Evolutionary conservation across 2,888 invertebrate genomes (phyloP), one percentile per base, ranked within the genome.

Genomic region (Lacanobia wlatinum): DNA sequence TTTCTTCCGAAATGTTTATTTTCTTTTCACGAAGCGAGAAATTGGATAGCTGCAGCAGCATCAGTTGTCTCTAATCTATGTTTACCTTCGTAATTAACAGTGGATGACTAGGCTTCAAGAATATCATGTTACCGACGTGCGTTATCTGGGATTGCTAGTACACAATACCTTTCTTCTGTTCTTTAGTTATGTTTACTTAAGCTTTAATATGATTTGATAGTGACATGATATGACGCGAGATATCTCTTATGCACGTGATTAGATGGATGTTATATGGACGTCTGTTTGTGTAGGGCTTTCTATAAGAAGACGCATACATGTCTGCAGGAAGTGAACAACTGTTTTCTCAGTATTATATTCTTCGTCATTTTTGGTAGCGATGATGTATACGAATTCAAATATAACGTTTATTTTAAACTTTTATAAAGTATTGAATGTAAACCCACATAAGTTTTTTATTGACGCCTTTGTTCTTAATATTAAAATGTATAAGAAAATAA

Each of bases 101-200:
- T 91, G 87, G 87, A 90, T 89, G 90, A 90, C 87, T 86, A 81
- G 88, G 90, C 88, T 89, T 92, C 92, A 93, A 93, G 84, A 87
- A 88, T 95, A 94, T 95, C 87, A 88, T 67, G 88, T 94, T 94
- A 91, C 95, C 79, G 88, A 89, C 89, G 85, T 87, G 85, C 85
- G 84, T 88, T 92, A 91, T 92, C 90, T 88, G 77, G 85, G 84
- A 87, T 88, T 88, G 87, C 80, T 84, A 78, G 84, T 80, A 86
- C 81, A 83, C 84, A 87, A 84, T 84, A 85, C 87, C 87, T 87
- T 88, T 88, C 84, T 87, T 79, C 70, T 87, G 83, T 76, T 88
- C 84, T 88, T 34, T 86, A 72, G 65, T 59, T 63, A 59, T 76
- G 76, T 84, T 86, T 92, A 89, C 88, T 85, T 88, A 88, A 87